phyloP scores from a whole-genome alignment of 1,140 invertebrate species.

The Oncopodura yosiiana region DNA sequence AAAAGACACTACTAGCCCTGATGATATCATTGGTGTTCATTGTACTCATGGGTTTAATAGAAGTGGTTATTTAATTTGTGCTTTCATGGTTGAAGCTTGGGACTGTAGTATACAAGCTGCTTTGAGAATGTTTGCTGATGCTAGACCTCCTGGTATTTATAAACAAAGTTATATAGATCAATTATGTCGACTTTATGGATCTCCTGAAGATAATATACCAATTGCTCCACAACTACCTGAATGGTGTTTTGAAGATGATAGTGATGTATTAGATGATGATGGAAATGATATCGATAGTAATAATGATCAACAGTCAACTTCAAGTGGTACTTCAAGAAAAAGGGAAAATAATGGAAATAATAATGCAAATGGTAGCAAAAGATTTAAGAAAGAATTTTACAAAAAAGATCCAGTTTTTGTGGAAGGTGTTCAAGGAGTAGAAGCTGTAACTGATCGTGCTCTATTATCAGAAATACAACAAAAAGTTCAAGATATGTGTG shows the following conservation, averaged over 20 bases:
- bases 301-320: background rate
- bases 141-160: conserved; percentile 56
- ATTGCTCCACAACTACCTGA: conserved; percentile 62
- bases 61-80: conserved; percentile 86
- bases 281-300: conserved; percentile 4
- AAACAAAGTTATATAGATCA: conserved; percentile 55
- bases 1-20: conserved; percentile 66
- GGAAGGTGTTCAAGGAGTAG: conserved; percentile 66
- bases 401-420: conserved; percentile 62
- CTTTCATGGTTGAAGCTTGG: conserved; percentile 75
- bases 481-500: conserved; percentile 69
- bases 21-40: conserved; percentile 79
- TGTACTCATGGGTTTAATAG: conserved; percentile 99
- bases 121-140: conserved; percentile 59
- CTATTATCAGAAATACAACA: conserved; percentile 59
- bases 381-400: conserved; percentile 26
- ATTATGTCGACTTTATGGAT: conserved; percentile 60
- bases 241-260: conserved; percentile 60
- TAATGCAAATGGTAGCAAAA: conserved; percentile 36
- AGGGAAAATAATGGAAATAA: background rate
- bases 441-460: conserved; percentile 49
- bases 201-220: conserved; percentile 52
- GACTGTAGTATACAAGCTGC: conserved; percentile 70
- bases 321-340: background rate
- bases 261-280: conserved; percentile 35